phyloP scores from a whole-genome alignment of 2,113 vertebrate species.

The Polypterus senegalus region DNA sequence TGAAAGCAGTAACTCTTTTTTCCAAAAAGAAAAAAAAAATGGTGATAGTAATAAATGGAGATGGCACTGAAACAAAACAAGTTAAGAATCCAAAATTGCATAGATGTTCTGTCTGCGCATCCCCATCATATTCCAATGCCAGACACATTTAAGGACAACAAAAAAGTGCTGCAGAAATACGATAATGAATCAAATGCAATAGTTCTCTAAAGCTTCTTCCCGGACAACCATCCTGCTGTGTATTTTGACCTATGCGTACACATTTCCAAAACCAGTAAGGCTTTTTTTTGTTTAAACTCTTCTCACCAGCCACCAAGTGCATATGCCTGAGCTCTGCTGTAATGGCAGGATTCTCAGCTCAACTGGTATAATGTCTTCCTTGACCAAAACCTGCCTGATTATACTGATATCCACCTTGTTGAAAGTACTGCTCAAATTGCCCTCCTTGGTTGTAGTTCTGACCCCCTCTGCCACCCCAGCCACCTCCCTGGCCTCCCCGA shows the following conservation, averaged over 20 bases:
- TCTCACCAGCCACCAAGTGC: not conserved
- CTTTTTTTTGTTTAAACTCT: not conserved
- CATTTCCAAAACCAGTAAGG: conserved; percentile 6
- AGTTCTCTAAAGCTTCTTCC: not conserved
- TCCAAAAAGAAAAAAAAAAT: conserved; percentile 1
- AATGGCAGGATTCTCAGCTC: conserved; percentile 44
- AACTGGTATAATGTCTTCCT: conserved; percentile 84
- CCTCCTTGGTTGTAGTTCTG: conserved; percentile 85
- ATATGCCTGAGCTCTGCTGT: conserved; percentile 53
- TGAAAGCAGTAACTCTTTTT: not conserved
- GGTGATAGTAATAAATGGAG: not conserved
- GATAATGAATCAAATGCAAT: not conserved
- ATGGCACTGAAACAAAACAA: not conserved
- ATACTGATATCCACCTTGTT: conserved; percentile 93
- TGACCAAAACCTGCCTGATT: conserved; percentile 88
- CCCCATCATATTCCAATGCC: too few species aligned
- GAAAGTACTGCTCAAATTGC: conserved; percentile 97
- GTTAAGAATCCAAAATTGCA: not conserved
- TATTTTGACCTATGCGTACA: conserved; percentile 5
- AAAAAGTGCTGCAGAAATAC: not conserved
- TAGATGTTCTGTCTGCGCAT: too few species aligned
- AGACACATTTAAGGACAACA: too few species aligned
- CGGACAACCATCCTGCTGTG: conserved; percentile 4
- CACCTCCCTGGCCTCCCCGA: conserved; percentile 63
- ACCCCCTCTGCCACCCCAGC: conserved; percentile 76